These are phyloP conservation scores for Molossus molossus DNA, from an alignment of 2,797 vertebrate species.

Conservation along the genomic window DNA sequence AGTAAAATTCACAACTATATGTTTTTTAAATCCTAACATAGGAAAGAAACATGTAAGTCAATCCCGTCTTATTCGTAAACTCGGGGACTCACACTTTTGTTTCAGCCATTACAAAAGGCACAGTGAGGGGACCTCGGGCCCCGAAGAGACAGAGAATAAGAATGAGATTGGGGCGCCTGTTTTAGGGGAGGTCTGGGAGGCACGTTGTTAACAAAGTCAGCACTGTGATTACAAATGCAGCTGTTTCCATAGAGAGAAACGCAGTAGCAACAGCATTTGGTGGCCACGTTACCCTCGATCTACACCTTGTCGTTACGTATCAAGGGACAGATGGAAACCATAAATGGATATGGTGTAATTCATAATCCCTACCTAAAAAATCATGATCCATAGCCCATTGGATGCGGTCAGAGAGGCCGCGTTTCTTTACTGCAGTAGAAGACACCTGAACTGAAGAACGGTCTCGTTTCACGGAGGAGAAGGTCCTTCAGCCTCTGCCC, in stretches of 20 bases:
- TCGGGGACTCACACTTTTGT: neutral
- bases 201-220: neutral
- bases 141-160: neutral
- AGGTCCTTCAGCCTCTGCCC: neutral
- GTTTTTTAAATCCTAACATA: neutral
- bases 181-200: slow-evolving; percentile 7
- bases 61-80: neutral
- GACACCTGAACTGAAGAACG: neutral
- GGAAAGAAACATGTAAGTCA: neutral
- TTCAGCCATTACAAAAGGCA: neutral
- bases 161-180: too few species aligned
- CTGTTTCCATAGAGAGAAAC: neutral
- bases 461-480: neutral
- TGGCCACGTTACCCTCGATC: neutral
- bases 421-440: slow-evolving; percentile 8
- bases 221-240: neutral
- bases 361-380: neutral
- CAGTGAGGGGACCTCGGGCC: neutral
- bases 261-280: neutral
- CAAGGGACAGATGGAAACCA: neutral
- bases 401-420: neutral
- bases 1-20: neutral
- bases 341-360: neutral
- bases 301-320: neutral
- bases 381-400: neutral